Conservation (phyloP, 2,113 vertebrate species). For the Otus sunia region DNA sequence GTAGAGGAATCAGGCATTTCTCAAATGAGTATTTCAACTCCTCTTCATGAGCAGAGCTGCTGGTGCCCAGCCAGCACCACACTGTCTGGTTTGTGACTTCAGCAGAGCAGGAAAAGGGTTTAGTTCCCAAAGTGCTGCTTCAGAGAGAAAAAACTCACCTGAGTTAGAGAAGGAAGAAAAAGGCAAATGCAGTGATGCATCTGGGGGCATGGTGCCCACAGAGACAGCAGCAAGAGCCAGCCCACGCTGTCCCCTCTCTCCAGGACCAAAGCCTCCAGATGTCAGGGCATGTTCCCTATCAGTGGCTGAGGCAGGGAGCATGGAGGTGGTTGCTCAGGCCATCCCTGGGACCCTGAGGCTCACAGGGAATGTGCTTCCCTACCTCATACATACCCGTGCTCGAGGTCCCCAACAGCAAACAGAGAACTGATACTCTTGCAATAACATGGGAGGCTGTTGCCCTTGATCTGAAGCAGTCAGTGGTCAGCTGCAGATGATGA, state of each 20-base stretch:
- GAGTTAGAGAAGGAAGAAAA: neutral
- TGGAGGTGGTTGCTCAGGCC: neutral
- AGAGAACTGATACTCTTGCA: neutral
- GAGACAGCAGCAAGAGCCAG: neutral
- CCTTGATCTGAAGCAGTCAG: neutral
- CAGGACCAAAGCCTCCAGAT: neutral
- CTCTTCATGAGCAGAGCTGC: neutral
- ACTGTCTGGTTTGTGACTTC: neutral
- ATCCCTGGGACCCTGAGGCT: neutral
- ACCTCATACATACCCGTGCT: too few relatives aligned
- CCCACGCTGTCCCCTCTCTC: neutral
- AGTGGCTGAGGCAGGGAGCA: neutral
- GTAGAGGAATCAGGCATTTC: neutral
- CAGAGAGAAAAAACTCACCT: neutral
- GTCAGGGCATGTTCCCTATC: too few relatives aligned
- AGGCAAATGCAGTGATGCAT: neutral
- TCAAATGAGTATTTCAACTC: neutral
- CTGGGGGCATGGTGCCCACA: neutral
- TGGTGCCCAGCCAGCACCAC: accelerated
- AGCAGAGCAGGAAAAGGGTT: neutral
- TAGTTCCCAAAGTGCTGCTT: neutral
- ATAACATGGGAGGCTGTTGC: neutral
- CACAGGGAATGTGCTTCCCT: neutral
- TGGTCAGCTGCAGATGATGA: neutral
- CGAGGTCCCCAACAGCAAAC: neutral